Evolutionary conservation across 2,113 vertebrate species (phyloP).

Genomic region (Apaloderma vittatum): DNA sequence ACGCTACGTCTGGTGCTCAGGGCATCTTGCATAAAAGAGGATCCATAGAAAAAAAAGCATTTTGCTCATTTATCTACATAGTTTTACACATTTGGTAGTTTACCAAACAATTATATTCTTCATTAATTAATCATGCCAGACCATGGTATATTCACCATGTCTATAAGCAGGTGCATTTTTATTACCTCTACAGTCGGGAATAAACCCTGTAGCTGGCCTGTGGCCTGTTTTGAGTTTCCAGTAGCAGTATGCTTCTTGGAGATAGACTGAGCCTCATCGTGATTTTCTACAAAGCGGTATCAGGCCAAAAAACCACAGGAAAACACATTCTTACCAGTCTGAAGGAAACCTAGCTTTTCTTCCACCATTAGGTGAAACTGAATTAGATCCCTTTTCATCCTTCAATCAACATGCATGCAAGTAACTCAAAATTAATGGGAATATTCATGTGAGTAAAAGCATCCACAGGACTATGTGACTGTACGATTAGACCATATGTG

Average conservation of each 20-base stretch:
- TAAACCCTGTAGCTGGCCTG: background rate
- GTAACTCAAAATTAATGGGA: background rate
- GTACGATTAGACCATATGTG: background rate
- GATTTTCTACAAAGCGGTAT: background rate
- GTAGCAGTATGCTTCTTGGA: background rate
- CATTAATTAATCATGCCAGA: background rate
- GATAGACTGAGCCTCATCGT: background rate
- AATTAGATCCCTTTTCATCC: background rate
- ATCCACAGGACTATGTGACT: background rate
- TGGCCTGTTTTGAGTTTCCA: background rate
- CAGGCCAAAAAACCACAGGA: background rate
- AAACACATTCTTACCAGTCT: background rate
- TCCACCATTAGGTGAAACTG: background rate
- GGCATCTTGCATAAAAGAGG: background rate
- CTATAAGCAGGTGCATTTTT: background rate
- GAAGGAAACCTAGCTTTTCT: background rate
- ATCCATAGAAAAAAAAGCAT: background rate
- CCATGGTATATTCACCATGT: background rate
- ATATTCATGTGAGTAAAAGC: background rate
- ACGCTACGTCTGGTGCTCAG: background rate
- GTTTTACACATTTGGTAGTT: background rate
- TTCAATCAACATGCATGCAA: background rate
- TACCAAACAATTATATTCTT: background rate
- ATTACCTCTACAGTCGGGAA: background rate
- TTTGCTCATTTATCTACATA: background rate